Percentiles rank a stretch among this genome's conserved stretches.
These are phyloP conservation scores for Nesidiocoris tenuis DNA, from an alignment of 2,888 invertebrate genomes.

Conservation along the genomic window DNA sequence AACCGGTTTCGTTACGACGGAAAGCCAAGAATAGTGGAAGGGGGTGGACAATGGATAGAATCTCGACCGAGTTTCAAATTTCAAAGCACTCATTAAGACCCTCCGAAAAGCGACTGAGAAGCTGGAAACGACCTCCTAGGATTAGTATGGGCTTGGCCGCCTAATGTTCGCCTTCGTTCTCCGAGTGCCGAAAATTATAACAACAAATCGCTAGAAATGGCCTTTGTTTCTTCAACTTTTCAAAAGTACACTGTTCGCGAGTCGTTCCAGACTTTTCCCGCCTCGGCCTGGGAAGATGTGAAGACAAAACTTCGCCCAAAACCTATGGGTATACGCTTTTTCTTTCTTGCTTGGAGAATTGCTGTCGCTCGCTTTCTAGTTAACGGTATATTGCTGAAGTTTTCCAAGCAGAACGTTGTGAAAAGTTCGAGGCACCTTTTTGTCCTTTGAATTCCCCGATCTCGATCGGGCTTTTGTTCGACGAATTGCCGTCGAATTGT, in stretches of 20 bases:
- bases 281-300: neutral
- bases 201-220: neutral
- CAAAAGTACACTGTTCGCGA: neutral
- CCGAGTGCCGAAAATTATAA: neutral
- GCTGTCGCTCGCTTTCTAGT: neutral
- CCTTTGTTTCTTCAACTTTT: neutral
- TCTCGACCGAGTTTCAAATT: neutral
- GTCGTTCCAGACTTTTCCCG: neutral
- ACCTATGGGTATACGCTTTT: neutral
- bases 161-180: neutral
- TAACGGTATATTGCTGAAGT: neutral
- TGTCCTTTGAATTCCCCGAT: no score
- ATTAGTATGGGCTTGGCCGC: neutral
- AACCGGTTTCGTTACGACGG: neutral
- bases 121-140: neutral
- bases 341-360: neutral
- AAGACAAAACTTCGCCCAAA: neutral
- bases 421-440: neutral
- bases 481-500: no score
- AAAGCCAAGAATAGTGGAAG: neutral
- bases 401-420: neutral
- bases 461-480: no score
- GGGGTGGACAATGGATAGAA: neutral
- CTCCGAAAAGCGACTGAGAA: neutral
- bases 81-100: neutral